Base-by-base conservation (phyloP, 2,797 vertebrate species). In the Sebastes diaconus region DNA sequence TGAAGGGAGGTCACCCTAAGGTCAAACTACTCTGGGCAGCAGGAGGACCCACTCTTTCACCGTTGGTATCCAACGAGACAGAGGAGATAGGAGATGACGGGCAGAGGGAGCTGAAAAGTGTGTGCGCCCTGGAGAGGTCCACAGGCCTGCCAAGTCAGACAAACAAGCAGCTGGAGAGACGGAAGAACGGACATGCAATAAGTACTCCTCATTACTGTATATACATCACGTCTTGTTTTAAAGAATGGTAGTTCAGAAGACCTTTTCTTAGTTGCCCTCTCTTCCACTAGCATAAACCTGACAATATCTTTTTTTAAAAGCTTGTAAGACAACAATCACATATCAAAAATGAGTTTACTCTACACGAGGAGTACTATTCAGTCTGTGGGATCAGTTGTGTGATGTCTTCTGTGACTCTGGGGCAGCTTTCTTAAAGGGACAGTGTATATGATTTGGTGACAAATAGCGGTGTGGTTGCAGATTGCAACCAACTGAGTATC, bases 1-100 rank as follows among this genome's bases (percentile, higher is more conserved):
- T 96, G 75, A 94, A 83, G n/a, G 95, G 94, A 57, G 95, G 94
- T 60, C 83, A 93, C 68, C 93, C 94, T 0, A 88, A 85, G 52
- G 92, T 86, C 32, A 92, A 86, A 36, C 11, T 96, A 34, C 84
- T 94, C 3, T 96, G 96, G 95, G 90, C 93, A 13, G 95, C 94
- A 1, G 96, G 95, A 3, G 94, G 95, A 2, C 4, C 77, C 42
- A 93, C 89, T 1, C 81, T 96, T 10, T 83, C 68, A 1, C 91
- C 88, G 0, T 30, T 96, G 65, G 84, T 79, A 61, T 96, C 95
- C 79, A 94, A 22, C 68, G 95, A 96, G 87, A 95, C 87, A 3
- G 94, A 95, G 83, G 92, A 92, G 73, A 88, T 93, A 1, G 93
- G 91, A 61, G 91, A 93, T 4, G 92, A 94, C 0, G 93, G 92